Base-by-base conservation (phyloP, 2,888 invertebrate genomes). In the Agriopis marginaria region DNA sequence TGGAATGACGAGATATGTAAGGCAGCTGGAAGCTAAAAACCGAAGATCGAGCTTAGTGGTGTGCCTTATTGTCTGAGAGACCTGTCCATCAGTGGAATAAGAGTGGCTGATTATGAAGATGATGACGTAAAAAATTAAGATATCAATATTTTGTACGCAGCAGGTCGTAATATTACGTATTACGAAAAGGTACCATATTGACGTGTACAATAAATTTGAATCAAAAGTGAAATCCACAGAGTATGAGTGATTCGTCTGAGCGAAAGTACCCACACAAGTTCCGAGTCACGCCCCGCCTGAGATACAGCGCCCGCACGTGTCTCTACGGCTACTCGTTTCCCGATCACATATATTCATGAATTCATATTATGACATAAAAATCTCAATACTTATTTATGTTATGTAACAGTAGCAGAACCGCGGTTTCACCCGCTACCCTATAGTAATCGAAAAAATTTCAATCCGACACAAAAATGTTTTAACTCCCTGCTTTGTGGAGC, bases 211-310 rank as follows among this genome's bases (percentile, higher is more conserved):
- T 71, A 68, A 59, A 63, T 68, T 53, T 75, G 79, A 86, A 84
- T 87, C 82, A 85, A 90, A 92, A 92, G 93, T 92, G 93, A 93
- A 93, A 93, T 88, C 89, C 85, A 83, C 75, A 85, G 79, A 79
- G 85, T 86, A 85, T 86, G 86, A 87, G 80, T 80, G 86, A 89
- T 89, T 87, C 86, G 86, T 88, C 76, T 79, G 76, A 89, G 93
- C 90, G 92, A 93, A 93, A 93, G 93, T 93, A 89, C 89, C 89
- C 91, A 88, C 86, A 89, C 92, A 83, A 87, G 92, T 93, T 92
- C 82, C 78, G 80, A 82, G 79, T 81, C 83, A 82, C 81, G 84
- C 82, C 77, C 77, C 80, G 76, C 77, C 76, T 76, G 77, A 80
- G 78, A 70, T 77, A 76, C 77, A 75, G 77, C 80, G 75, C 75